Percentiles rank a stretch among this genome's conserved stretches.
Conservation (phyloP, 2,888 invertebrate genomes). For the Cosmopolites sordidus region DNA sequence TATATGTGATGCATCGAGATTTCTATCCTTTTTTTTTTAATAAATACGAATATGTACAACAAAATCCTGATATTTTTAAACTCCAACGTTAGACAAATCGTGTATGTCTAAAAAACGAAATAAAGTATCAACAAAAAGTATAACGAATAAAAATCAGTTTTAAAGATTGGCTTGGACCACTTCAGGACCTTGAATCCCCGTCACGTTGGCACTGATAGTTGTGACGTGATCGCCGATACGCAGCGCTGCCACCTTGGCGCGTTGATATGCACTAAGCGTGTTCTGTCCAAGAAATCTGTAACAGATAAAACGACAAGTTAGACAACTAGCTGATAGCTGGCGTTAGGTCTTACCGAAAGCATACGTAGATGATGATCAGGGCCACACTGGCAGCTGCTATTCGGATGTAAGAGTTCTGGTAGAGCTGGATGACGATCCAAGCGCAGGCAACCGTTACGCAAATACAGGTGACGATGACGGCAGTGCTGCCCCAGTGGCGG, state of each 20-base stretch:
- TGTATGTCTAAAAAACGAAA: no score
- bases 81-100: no score
- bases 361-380: slow-evolving; percentile 77
- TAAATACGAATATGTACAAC: background rate
- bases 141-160: background rate
- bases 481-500: slow-evolving; percentile 80
- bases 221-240: slow-evolving; percentile 59
- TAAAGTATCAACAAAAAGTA: no score
- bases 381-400: slow-evolving; percentile 79
- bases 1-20: background rate
- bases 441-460: slow-evolving; percentile 72
- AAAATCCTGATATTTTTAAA: no score
- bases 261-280: slow-evolving; percentile 84
- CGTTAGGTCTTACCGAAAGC: slow-evolving; percentile 72
- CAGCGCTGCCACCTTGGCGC: slow-evolving; percentile 83
- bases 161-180: slow-evolving; percentile 17
- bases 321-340: slow-evolving; percentile 68
- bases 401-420: slow-evolving; percentile 70
- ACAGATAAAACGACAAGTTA: no score
- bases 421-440: slow-evolving; percentile 76
- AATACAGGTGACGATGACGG: slow-evolving; percentile 72
- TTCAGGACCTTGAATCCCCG: slow-evolving; percentile 25
- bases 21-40: background rate
- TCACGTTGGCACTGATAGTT: slow-evolving; percentile 55
- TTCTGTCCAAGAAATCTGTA: slow-evolving; percentile 79